Percentiles rank a stretch among this genome's conserved stretches.
These are phyloP conservation scores for Indicator maculatus DNA, from an alignment of 2,113 vertebrate genomes.

Conservation along the genomic window DNA sequence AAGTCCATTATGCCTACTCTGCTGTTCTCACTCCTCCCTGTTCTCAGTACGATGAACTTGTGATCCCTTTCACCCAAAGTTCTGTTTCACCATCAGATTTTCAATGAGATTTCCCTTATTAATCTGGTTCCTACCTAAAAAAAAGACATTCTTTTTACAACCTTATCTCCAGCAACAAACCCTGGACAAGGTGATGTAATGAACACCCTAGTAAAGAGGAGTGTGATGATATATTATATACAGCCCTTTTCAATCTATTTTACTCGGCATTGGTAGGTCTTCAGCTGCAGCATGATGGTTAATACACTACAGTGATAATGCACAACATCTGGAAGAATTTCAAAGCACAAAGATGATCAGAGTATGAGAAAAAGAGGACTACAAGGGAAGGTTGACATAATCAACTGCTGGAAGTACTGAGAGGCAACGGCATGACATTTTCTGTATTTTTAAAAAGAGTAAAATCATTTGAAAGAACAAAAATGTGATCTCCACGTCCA, in stretches of 20 bases:
- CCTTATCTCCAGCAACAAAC: neutral
- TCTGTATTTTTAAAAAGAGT: neutral
- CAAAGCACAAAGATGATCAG: neutral
- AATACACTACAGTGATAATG: neutral
- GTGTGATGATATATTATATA: neutral
- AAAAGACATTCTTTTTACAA: neutral
- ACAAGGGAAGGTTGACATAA: neutral
- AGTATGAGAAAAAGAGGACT: accelerated
- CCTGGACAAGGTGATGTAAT: neutral
- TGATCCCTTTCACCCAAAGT: neutral
- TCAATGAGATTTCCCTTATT: neutral
- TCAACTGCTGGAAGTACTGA: neutral
- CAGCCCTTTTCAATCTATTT: neutral
- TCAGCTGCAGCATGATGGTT: neutral
- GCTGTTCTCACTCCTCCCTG: constrained; percentile 14
- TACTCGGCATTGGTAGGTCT: neutral
- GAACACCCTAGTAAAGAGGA: neutral
- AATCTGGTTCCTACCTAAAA: neutral
- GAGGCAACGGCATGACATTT: neutral
- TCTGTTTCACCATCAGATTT: neutral
- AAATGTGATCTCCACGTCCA: neutral
- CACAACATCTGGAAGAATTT: neutral
- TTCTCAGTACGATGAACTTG: neutral
- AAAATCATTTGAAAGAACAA: neutral
- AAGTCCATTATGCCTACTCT: constrained; percentile 58